Base-by-base conservation (phyloP, 1,140 invertebrate species). In the Rhopalosiphum maidis region DNA sequence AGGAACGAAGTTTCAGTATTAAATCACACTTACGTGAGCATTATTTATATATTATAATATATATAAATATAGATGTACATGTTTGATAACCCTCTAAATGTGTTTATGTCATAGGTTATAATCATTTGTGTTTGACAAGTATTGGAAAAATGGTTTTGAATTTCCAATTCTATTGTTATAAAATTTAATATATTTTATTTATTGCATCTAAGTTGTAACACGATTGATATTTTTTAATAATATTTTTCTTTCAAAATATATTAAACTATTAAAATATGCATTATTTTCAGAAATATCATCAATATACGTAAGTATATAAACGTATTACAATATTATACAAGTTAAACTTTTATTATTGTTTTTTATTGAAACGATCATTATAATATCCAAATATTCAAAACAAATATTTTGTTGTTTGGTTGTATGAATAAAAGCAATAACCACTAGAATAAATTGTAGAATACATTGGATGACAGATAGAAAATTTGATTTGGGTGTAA, bases 141-240 rank as follows among this genome's bases (percentile, higher is more conserved):
- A 21, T 21, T 18, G 18, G 11, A 87, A 48, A 87, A 87, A 87
- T 87, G 43, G n/a, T 21, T 48, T 87, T 18, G 21, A 48, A 87
- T 87, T 48, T 87, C 18, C 46, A n/a, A 87, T 87, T 48, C 46
- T n/a, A 48, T 87, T 87, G 86, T 87, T 87, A 87, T 48, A 87
- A 87, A 87, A 87, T 87, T 48, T 87, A 87, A 87, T 87, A 87
- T 87, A 51, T 48, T 46, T 86, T 46, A 86, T 86, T 86, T 86
- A 86, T 86, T 11, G 41, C 85, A 46, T 86, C 4, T 46, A 46
- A 86, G 85, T 86, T 15, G 85, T 43, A 46, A 41, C 11, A 86
- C 23, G 85, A 86, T 86, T 46, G 85, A 43, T 41, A 86, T 46
- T 46, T 43, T 30, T 86, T 46, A 15, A 43, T 7, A 30, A 43